Evolutionary conservation across 2,113 vertebrate genomes (phyloP).

Genomic region (Callocephalon fimbriatum): DNA sequence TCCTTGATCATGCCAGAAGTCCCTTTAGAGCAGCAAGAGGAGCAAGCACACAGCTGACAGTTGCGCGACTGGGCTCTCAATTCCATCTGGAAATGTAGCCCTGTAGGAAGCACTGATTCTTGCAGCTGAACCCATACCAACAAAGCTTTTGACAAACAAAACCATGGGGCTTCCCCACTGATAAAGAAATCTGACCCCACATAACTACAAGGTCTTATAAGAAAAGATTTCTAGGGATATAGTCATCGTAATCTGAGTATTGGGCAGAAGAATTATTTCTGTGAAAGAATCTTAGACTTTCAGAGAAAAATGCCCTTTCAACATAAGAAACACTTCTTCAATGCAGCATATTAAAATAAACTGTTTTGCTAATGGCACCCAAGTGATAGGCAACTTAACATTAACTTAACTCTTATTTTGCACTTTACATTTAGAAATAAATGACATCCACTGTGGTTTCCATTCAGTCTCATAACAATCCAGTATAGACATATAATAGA

Average conservation of each 20-base stretch:
- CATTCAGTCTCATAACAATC: background rate
- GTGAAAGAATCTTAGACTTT: background rate
- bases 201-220: background rate
- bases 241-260: background rate
- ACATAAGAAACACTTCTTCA: background rate
- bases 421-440: background rate
- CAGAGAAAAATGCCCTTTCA: background rate
- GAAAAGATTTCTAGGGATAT: background rate
- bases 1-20: background rate
- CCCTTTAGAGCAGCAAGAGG: background rate
- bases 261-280: background rate
- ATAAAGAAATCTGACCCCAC: background rate
- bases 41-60: background rate
- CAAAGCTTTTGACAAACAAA: background rate
- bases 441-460: background rate
- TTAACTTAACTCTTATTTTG: background rate
- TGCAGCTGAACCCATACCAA: background rate
- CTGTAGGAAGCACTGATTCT: background rate
- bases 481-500: background rate
- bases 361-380: background rate
- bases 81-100: background rate
- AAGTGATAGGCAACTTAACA: background rate
- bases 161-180: rapidly evolving
- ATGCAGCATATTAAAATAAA: background rate
- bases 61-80: rapidly evolving